Evolutionary conservation across 2,113 vertebrate genomes (phyloP), one percentile per base, ranked within the genome.

Genomic region (Martes martes): DNA sequence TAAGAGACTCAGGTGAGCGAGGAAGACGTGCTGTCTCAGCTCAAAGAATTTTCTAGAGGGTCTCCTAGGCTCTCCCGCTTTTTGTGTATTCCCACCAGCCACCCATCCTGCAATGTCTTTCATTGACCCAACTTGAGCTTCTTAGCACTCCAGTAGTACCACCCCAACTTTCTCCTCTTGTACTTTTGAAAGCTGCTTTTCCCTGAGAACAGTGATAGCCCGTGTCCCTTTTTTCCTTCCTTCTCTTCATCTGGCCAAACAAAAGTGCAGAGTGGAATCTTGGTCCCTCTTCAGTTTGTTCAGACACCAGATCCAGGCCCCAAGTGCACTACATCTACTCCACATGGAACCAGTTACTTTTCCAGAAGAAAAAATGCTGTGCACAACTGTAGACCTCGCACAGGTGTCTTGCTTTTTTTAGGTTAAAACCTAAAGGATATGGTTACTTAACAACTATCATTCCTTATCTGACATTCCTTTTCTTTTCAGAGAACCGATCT

Each of bases 401-500:
- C 4, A 57, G 24, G 26, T 81, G 6, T 84, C 24, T 47, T 78
- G 85, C 23, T 52, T 80, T 83, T 83, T 47, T 74, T n/a, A 85
- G 36, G 24, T 87, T 73, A 31, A 94, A 85, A 69, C 9, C 13
- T 84, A 84, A 94, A 85, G 59, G 31, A 69, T 23, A 33, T 73
- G 45, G 15, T 83, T 90, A 73, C 74, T 52, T 71, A 69, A 42
- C 73, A 96, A 42, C 21, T 9, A 47, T 57, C 67, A 42, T 86
- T 95, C 13, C 36, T 89, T 67, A 76, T n/a, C 36, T 92, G 91
- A 91, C 76, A 59, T 81, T 63, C 28, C 24, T 74, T 90, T 63
- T 89, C 45, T 85, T 97, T 82, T 87, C 86, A 84, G 85, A 95
- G 50, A 93, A 91, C n/a, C 92, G 24, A 74, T 74, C 19, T 9